phyloP scores from a whole-genome alignment of 2,113 vertebrate species.

The Ranitomeya imitator region DNA sequence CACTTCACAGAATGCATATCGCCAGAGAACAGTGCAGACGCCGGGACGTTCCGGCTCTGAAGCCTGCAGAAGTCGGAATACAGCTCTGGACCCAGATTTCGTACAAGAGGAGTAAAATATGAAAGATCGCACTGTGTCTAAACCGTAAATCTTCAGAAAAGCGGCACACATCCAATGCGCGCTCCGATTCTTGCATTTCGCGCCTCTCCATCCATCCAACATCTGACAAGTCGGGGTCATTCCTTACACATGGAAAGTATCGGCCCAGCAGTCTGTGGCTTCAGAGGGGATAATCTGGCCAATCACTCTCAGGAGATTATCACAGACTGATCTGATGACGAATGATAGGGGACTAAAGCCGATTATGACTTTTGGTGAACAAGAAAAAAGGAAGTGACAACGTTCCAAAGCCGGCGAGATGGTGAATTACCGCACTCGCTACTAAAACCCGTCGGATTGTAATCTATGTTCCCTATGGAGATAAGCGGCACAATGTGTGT shows the following conservation, averaged over 20 bases:
- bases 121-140: not conserved
- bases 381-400: conserved; percentile 10
- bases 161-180: not conserved
- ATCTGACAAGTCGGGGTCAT: not conserved
- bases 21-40: too few relatives aligned
- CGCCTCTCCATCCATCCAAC: not conserved
- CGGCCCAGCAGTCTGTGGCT: not conserved
- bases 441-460: not conserved
- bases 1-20: too few relatives aligned
- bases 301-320: conserved; percentile 40
- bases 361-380: conserved; percentile 11
- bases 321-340: conserved; percentile 36
- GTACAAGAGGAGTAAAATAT: too few relatives aligned
- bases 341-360: conserved; percentile 28
- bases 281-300: conserved; percentile 43
- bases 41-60: not conserved
- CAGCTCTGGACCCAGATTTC: too few relatives aligned
- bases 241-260: conserved; percentile 19
- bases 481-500: too few relatives aligned
- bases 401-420: not conserved
- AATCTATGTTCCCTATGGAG: too few relatives aligned
- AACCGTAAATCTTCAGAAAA: not conserved
- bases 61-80: not conserved
- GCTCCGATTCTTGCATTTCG: not conserved
- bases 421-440: not conserved